A percentile compares a stretch with the other conserved stretches of the same genome.
These are phyloP conservation scores for Misgurnus mizolepis DNA, from an alignment of 2,113 vertebrate species.

Conservation along the genomic window DNA sequence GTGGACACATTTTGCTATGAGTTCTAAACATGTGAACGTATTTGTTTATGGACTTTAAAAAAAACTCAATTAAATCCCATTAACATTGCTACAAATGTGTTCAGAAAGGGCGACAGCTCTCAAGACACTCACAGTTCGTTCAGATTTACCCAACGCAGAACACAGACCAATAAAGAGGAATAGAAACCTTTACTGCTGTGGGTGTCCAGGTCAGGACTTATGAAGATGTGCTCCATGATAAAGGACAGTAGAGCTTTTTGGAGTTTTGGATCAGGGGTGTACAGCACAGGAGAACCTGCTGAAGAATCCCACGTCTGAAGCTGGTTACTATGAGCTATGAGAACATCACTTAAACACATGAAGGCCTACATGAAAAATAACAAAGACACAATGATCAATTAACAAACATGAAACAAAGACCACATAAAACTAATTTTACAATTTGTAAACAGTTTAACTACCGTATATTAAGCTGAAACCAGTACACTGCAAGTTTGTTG, in stretches of 20 bases:
- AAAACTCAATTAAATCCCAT: background rate
- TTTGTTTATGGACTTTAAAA: background rate
- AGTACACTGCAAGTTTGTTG: background rate
- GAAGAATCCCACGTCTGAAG: conserved; percentile 71
- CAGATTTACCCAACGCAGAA: background rate
- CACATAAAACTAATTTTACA: no score
- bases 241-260: conserved; percentile 83
- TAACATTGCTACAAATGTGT: background rate
- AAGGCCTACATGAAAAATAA: conserved; percentile 74
- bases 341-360: conserved; percentile 81
- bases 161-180: background rate
- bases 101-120: background rate
- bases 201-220: conserved; percentile 63
- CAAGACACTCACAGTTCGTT: background rate
- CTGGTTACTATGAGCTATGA: conserved; percentile 83
- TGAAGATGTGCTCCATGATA: conserved; percentile 76
- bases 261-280: conserved; percentile 77
- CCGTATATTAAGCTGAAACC: no score
- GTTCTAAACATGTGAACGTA: no score
- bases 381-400: background rate
- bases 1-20: no score
- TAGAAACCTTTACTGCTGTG: conserved; percentile 72
- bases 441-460: no score
- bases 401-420: background rate
- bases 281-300: conserved; percentile 65